Conservation (phyloP, 2,797 vertebrate species). For the Darevskia nairensis region DNA sequence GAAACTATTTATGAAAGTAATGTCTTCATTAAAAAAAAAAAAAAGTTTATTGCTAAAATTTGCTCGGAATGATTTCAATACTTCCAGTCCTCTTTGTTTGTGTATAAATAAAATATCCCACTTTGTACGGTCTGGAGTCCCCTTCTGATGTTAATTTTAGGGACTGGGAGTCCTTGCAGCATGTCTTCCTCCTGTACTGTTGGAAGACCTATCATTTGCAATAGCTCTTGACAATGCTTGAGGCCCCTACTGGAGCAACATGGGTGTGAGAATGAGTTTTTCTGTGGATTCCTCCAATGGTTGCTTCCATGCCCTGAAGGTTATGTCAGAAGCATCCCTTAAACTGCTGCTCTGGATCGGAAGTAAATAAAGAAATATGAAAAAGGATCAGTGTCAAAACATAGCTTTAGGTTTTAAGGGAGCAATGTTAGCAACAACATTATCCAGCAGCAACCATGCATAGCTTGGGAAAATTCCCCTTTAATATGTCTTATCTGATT, state of each 20-base stretch:
- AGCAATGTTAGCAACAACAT: constrained; percentile 43
- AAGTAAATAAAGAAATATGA: constrained; percentile 28
- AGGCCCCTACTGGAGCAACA: neutral
- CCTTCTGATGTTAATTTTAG: neutral
- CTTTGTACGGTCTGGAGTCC: too few species aligned
- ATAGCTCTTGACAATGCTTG: neutral
- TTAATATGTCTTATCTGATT: constrained; percentile 58
- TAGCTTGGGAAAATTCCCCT: constrained; percentile 46
- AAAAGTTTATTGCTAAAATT: too few species aligned
- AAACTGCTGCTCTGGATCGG: neutral
- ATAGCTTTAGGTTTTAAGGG: constrained; percentile 29
- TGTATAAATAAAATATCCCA: too few species aligned
- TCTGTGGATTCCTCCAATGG: neutral
- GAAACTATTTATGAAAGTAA: too few species aligned
- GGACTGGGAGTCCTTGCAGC: neutral
- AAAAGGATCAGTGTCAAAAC: constrained; percentile 34
- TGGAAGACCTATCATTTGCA: neutral
- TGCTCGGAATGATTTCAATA: too few species aligned
- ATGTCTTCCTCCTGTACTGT: neutral
- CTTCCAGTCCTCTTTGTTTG: too few species aligned
- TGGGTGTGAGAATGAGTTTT: neutral
- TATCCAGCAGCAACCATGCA: constrained; percentile 45
- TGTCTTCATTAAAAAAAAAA: too few species aligned
- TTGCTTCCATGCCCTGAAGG: neutral
- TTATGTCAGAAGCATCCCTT: neutral